phyloP scores from a whole-genome alignment of 2,888 invertebrate species.

The Campoplex capitator region DNA sequence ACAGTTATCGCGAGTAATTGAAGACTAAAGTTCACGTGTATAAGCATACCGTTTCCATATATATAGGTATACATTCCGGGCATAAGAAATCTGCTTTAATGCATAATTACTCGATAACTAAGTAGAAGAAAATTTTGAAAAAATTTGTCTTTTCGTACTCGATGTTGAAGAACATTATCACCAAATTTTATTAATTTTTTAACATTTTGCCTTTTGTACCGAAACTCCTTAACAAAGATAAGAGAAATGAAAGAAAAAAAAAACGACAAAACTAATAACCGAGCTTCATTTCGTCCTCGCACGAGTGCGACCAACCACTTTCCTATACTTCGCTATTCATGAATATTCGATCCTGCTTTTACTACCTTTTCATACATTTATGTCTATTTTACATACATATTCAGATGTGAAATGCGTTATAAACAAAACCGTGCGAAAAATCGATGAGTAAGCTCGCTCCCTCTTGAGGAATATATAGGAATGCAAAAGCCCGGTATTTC shows the following conservation, averaged over 20 bases:
- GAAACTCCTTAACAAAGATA: too few relatives aligned
- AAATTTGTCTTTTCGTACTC: too few relatives aligned
- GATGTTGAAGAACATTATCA: too few relatives aligned
- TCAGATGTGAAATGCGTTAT: conserved; percentile 10
- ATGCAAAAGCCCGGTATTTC: conserved; percentile 36
- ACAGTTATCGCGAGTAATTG: too few relatives aligned
- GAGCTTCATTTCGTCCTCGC: neutral
- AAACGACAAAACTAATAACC: neutral
- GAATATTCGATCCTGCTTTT: conserved; percentile 22
- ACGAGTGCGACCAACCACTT: neutral
- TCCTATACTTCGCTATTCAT: neutral
- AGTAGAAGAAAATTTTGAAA: too few relatives aligned
- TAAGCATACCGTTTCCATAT: too few relatives aligned
- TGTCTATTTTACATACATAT: conserved; percentile 1
- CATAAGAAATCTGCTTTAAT: too few relatives aligned
- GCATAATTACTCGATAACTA: too few relatives aligned
- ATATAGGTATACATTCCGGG: too few relatives aligned
- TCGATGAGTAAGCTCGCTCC: conserved; percentile 45
- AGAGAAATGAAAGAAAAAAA: neutral
- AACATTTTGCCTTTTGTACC: too few relatives aligned
- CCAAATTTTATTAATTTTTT: too few relatives aligned
- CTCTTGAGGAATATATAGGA: neutral
- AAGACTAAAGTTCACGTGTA: too few relatives aligned
- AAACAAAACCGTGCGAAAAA: conserved; percentile 49
- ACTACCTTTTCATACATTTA: neutral